These are phyloP conservation scores for Pteronotus mesoamericanus DNA, from an alignment of 2,797 vertebrate species.

Conservation along the genomic window DNA sequence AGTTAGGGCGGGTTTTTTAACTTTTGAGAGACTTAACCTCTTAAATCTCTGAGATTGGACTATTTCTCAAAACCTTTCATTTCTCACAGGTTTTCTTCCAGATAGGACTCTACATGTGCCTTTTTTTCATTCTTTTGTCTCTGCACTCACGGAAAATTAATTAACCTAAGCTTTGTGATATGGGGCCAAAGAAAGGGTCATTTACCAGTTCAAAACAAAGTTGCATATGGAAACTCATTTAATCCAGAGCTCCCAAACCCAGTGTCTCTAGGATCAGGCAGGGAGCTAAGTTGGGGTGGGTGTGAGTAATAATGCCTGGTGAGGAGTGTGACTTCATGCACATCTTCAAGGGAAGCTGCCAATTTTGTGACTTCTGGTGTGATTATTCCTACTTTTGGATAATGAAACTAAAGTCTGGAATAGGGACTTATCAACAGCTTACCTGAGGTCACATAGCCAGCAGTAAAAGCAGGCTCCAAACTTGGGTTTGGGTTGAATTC, in stretches of 20 bases:
- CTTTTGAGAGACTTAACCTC: background rate
- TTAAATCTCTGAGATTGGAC: background rate
- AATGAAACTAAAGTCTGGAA: background rate
- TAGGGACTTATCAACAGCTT: background rate
- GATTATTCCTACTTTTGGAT: background rate
- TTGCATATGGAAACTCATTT: constrained; percentile 24
- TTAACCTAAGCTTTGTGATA: constrained; percentile 43
- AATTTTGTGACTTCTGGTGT: background rate
- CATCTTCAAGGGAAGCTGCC: background rate
- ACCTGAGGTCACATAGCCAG: background rate
- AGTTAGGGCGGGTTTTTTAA: background rate
- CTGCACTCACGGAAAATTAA: constrained; percentile 52
- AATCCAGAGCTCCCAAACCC: background rate
- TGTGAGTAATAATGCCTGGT: background rate
- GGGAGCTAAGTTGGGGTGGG: background rate
- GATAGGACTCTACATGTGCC: background rate
- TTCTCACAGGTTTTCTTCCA: background rate
- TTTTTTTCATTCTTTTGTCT: background rate
- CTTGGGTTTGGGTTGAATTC: background rate
- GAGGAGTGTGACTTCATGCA: background rate
- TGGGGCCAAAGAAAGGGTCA: background rate
- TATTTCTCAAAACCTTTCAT: background rate
- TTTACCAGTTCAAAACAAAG: background rate
- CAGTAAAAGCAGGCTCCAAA: background rate
- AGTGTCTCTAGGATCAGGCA: background rate